Evolutionary conservation across 2,888 invertebrate species (phyloP).

Genomic region (Cheilosia urbana): DNA sequence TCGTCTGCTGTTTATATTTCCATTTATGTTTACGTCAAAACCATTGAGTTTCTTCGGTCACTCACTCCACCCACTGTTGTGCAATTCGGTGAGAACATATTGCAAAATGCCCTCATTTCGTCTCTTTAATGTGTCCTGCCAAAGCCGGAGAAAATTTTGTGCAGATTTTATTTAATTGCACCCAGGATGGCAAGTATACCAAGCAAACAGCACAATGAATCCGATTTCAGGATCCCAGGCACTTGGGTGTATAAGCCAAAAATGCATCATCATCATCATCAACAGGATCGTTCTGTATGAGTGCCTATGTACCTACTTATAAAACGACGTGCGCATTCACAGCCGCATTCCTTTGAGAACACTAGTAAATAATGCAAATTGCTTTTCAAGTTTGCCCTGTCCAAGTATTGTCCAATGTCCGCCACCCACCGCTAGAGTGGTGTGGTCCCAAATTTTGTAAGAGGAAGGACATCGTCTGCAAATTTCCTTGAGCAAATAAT

Average conservation of each 20-base stretch:
- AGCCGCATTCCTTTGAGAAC: constrained; percentile 67
- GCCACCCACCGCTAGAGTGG: not conserved
- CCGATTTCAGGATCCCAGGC: constrained; percentile 1
- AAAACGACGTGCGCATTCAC: constrained; percentile 57
- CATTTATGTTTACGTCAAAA: constrained; percentile 15
- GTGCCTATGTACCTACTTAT: constrained; percentile 9
- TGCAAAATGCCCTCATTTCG: constrained; percentile 55
- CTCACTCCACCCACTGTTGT: too few species aligned
- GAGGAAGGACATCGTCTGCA: constrained; percentile 74
- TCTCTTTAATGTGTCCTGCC: constrained; percentile 40
- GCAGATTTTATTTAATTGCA: constrained; percentile 65
- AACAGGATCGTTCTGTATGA: constrained; percentile 7
- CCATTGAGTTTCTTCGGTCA: constrained; percentile 27
- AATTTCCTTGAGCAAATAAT: constrained; percentile 73
- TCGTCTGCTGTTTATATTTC: not conserved
- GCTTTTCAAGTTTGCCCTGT: constrained; percentile 70
- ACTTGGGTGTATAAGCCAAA: constrained; percentile 21
- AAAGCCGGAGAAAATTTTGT: constrained; percentile 43
- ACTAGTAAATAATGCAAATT: constrained; percentile 73
- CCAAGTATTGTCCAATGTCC: too few species aligned
- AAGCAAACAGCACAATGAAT: constrained; percentile 32
- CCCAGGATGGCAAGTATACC: constrained; percentile 37
- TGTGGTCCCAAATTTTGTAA: constrained; percentile 28
- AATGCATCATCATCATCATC: constrained; percentile 25
- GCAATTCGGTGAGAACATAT: constrained; percentile 27